Percentiles rank a stretch among this genome's conserved stretches.
phyloP scores from a whole-genome alignment of 2,888 invertebrate species.

The Euspilapteryx auroguttella region DNA sequence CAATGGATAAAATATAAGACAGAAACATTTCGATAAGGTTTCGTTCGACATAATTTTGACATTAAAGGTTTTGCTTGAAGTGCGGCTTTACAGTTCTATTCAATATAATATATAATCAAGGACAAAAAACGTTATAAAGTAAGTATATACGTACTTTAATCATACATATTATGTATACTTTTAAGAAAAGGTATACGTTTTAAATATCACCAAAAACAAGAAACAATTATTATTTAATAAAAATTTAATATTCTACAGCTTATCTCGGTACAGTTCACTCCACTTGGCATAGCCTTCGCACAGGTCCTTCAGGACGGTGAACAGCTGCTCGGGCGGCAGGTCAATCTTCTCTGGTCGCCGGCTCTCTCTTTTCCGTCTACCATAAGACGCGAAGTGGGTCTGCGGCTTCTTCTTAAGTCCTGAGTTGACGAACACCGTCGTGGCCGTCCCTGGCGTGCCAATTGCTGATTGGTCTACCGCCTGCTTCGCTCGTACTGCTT shows the following conservation, averaged over 20 bases:
- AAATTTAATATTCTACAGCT: background rate
- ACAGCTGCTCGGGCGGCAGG: conserved; percentile 46
- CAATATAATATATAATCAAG: too few relatives aligned
- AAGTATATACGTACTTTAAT: too few relatives aligned
- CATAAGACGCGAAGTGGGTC: conserved; percentile 33
- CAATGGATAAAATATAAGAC: too few relatives aligned
- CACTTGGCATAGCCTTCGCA: conserved; percentile 62
- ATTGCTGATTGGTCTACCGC: conserved; percentile 20
- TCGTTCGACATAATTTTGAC: too few relatives aligned
- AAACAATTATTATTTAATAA: background rate
- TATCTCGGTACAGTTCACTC: conserved; percentile 19
- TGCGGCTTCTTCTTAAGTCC: conserved; percentile 47
- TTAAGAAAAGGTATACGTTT: too few relatives aligned
- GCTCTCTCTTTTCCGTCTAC: conserved; percentile 22
- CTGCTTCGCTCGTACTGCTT: conserved; percentile 71
- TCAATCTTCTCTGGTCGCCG: conserved; percentile 19
- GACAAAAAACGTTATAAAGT: too few relatives aligned
- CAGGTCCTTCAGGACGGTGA: conserved; percentile 45
- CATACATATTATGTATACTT: too few relatives aligned
- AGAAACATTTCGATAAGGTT: too few relatives aligned
- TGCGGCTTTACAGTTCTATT: too few relatives aligned
- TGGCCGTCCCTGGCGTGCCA: conserved; percentile 23
- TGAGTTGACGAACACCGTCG: conserved; percentile 34
- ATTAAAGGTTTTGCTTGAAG: too few relatives aligned
- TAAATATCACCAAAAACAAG: too few relatives aligned